Percentiles rank a stretch among this genome's conserved stretches.
phyloP scores from a whole-genome alignment of 2,797 vertebrate species.

The Cetoscarus ocellatus region DNA sequence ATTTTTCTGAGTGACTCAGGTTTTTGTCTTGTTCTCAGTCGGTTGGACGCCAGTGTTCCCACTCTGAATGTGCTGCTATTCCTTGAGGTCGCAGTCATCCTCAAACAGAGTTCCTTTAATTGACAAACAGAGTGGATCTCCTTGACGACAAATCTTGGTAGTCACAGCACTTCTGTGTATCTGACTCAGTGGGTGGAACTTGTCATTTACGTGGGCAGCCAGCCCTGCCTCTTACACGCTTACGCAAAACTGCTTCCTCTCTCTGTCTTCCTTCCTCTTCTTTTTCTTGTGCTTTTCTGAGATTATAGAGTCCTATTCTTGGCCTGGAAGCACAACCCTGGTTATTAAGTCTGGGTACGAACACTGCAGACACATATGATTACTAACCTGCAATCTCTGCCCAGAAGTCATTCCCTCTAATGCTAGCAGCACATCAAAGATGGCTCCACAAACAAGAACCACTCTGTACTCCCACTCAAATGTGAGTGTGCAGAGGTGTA shows the following conservation, averaged over 20 bases:
- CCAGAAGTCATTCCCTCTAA: slow-evolving; percentile 57
- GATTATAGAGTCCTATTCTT: slow-evolving; percentile 50
- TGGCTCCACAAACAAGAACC: slow-evolving; percentile 26
- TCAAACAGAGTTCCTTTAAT: slow-evolving; percentile 67
- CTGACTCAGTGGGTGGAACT: slow-evolving; percentile 72
- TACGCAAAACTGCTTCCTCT: slow-evolving; percentile 26
- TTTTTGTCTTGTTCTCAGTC: slow-evolving; percentile 42
- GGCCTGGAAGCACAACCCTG: slow-evolving; percentile 61
- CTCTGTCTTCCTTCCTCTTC: slow-evolving; percentile 12
- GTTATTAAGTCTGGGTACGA: slow-evolving; percentile 61
- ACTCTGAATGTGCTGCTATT: slow-evolving; percentile 51
- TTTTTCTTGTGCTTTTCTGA: slow-evolving; percentile 9
- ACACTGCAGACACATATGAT: slow-evolving; percentile 66
- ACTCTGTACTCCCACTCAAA: slow-evolving; percentile 25
- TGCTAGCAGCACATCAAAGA: slow-evolving; percentile 57
- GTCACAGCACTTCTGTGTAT: slow-evolving; percentile 69
- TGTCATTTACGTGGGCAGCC: slow-evolving; percentile 72
- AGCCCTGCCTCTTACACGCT: slow-evolving; percentile 39
- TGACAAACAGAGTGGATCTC: slow-evolving; percentile 73
- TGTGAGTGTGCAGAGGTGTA: slow-evolving; percentile 9
- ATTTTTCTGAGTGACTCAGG: slow-evolving; percentile 35
- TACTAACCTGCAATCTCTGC: slow-evolving; percentile 61
- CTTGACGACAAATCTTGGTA: slow-evolving; percentile 74
- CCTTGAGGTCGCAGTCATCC: slow-evolving; percentile 58
- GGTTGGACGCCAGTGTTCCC: slow-evolving; percentile 41